Evolutionary conservation across 2,113 vertebrate genomes (phyloP), one percentile per base, ranked within the genome.

Genomic region (Sigmodon hispidus): DNA sequence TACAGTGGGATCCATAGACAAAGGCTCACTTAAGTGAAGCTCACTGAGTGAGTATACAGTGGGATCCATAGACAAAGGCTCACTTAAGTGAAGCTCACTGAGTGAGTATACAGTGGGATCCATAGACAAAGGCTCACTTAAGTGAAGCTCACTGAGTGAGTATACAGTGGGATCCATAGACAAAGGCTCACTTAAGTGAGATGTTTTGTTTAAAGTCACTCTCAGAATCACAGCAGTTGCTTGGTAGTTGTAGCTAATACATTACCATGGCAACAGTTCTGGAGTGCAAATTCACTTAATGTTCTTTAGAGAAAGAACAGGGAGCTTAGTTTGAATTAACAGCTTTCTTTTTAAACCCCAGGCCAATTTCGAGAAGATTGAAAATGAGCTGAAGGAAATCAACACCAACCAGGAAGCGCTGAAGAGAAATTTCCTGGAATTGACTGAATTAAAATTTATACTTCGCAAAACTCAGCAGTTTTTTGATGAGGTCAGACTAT

Each of bases 301-400:
- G 34, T 80, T 88, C 90, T 90, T 79, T 16, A 79, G 34, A 93
- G 63, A 16, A 90, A 92, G n/a, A 19, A 55, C 75, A 24, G 34
- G 40, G 7, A 95, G 16, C 76, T 94, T 57, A 63, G 15, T 88
- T 50, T 89, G 55, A 93, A 31, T 92, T 91, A 70, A 91, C 52
- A 17, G 17, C 67, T 87, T 61, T 17, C 24, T 80, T 57, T 43
- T 26, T 80, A 52, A 77, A 9, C n/a, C 97, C 4, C 97, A 99
- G 99, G 99, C 99, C 96, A 99, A 99, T 63, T 99, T 99, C 97
- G 99, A 99, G 98, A 99, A 99, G 98, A 99, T 99, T 65, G 99
- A 99, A 97, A 99, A 99, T 9, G 99, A 99, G 76, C 98, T 99
- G 91, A 99, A 99, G 93, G 99, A 99, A 98, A 99, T 99, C 97